Base-by-base conservation (phyloP, 2,113 vertebrate species). In the Triplophysa dalaica region DNA sequence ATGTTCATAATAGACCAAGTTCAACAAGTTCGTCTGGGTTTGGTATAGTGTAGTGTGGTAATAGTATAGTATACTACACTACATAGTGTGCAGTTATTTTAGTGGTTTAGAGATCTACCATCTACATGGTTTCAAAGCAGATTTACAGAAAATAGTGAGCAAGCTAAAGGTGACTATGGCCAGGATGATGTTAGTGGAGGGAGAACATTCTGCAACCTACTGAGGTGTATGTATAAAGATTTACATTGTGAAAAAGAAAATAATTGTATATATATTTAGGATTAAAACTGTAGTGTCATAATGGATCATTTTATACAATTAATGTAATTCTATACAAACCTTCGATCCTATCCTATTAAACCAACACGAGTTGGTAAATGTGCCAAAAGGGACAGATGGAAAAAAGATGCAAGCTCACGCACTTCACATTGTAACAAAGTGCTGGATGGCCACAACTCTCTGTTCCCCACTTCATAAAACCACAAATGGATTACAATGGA, bases 391-490 rank as follows among this genome's bases (percentile, higher is more conserved):
- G 10, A 58, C 13, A 3, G 17, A 26, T 41, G 11, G 29, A 73
- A 48, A 38, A 75, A 24, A 75, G 41, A 63, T 29, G 17, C 73
- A 3, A 62, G 60, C 73, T 45, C 22, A 75, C 58, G 63, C 73
- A 50, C 41, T 62, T 62, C 19, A 75, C 73, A 75, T 63, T 75
- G 60, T 75, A 12, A 50, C 58, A 26, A 75, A 75, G 16, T 50
- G 73, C 56, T 63, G 60, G 38, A 12, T 65, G 12, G 50, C 17
- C 50, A 79, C 54, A 62, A 64, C 70, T 63, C 61, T 56, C 77
- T 82, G 73, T 64, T 81, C 61, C 66, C 83, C 80, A 16, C 56
- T 61, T 82, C 75, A 75, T 10, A 50, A 24, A 70, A 70, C 62
- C 64, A 64, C 56, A 26, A 83, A 83, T 69, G 75, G 10, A 78